Evolutionary conservation across 2,888 invertebrate species (phyloP).

Genomic region (Keiferia lycopersicella): DNA sequence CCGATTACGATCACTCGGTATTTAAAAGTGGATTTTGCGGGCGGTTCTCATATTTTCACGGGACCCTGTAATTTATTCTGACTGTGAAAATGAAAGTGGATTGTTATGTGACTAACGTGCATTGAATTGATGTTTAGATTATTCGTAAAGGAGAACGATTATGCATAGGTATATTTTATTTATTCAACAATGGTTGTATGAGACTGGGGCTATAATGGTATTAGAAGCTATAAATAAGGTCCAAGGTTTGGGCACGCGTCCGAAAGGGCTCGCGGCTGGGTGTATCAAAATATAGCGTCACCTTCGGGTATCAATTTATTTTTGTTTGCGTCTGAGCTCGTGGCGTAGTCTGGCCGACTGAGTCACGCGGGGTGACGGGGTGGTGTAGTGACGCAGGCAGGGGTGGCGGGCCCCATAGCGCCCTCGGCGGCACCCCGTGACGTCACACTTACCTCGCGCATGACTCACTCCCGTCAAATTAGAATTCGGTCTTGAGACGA

Average conservation of each 20-base stretch:
- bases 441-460: conserved; percentile 52
- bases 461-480: conserved; percentile 60
- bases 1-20: conserved; percentile 3
- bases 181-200: conserved; percentile 7
- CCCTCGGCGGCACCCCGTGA: conserved; percentile 54
- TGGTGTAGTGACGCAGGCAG: conserved; percentile 49
- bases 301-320: conserved; percentile 37
- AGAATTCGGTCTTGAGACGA: conserved; percentile 38
- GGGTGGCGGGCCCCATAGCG: conserved; percentile 41
- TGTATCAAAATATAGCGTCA: conserved; percentile 17
- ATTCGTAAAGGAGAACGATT: conserved; percentile 36
- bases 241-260: conserved; percentile 23
- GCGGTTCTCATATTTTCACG: conserved; percentile 8
- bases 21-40: conserved; percentile 8
- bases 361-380: conserved; percentile 50
- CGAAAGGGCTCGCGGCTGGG: conserved; percentile 17
- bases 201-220: not conserved
- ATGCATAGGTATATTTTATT: conserved; percentile 20
- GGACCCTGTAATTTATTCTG: conserved; percentile 22
- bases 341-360: conserved; percentile 40
- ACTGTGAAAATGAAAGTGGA: conserved; percentile 54
- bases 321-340: conserved; percentile 53
- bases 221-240: conserved; percentile 14
- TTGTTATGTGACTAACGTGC: conserved; percentile 53
- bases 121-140: conserved; percentile 50